phyloP scores from a whole-genome alignment of 1,140 invertebrate species.

The Metaphire vulgaris region DNA sequence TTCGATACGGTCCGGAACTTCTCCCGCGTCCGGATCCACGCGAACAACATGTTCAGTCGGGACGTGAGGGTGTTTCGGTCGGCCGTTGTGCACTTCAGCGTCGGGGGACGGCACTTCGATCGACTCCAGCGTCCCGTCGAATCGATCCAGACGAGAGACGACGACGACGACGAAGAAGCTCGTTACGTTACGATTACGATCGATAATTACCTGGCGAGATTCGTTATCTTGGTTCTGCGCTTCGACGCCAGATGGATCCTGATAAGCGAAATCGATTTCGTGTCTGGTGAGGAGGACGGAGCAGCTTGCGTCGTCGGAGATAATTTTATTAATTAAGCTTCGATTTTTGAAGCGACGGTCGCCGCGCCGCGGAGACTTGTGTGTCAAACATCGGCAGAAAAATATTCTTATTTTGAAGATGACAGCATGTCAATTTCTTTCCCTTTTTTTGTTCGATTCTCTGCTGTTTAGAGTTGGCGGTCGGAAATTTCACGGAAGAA shows the following conservation, averaged over 20 bases:
- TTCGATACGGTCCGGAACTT: slow-evolving; percentile 82
- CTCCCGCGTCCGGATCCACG: slow-evolving; percentile 71
- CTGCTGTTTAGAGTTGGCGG: no score
- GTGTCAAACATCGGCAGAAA: not conserved
- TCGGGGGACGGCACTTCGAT: not conserved
- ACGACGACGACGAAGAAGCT: slow-evolving; percentile 72
- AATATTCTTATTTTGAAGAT: not conserved
- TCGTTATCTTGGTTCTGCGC: slow-evolving; percentile 71
- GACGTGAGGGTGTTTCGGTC: slow-evolving; percentile 58
- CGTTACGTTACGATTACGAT: slow-evolving; percentile 76
- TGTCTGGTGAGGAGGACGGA: slow-evolving; percentile 41
- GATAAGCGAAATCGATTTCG: slow-evolving; percentile 68
- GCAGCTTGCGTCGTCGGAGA: not conserved
- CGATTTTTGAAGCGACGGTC: no score
- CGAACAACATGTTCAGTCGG: slow-evolving; percentile 64
- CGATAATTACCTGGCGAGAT: slow-evolving; percentile 71
- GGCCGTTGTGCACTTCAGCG: slow-evolving; percentile 72
- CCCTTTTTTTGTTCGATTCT: no score
- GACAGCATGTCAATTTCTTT: not conserved
- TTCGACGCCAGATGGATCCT: slow-evolving; percentile 82
- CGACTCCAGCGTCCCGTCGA: slow-evolving; percentile 56
- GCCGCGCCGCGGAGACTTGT: not conserved
- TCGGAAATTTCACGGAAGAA: no score
- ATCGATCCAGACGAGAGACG: slow-evolving; percentile 68
- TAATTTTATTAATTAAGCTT: no score